Evolutionary conservation across 2,113 vertebrate genomes (phyloP).

Genomic region (Gasterosteus aculeatus): DNA sequence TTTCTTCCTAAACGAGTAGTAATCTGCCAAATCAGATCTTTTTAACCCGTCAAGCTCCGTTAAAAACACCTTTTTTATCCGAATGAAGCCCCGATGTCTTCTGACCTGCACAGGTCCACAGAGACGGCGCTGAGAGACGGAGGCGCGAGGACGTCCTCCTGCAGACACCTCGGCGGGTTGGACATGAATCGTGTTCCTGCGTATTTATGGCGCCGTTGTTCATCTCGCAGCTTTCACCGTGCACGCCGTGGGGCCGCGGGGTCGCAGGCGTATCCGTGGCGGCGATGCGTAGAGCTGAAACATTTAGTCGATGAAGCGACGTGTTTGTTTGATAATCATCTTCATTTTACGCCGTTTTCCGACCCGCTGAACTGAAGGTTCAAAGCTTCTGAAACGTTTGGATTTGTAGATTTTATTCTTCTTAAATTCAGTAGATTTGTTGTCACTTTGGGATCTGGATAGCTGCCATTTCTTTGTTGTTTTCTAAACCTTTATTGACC

Average conservation of each 20-base stretch:
- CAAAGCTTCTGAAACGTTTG: neutral
- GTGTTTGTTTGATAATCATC: neutral
- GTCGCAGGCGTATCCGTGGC: neutral
- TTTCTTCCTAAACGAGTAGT: neutral
- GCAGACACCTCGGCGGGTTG: neutral
- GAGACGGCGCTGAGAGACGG: neutral
- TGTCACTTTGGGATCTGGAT: neutral
- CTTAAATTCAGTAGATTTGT: neutral
- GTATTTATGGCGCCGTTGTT: constrained; percentile 14
- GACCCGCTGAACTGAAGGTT: neutral
- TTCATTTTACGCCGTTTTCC: neutral
- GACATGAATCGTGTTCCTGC: constrained; percentile 22
- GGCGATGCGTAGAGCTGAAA: neutral
- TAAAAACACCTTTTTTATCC: neutral
- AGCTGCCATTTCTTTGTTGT: neutral
- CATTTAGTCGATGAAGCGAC: neutral
- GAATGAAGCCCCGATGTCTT: neutral
- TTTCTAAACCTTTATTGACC: neutral
- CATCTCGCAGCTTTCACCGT: neutral
- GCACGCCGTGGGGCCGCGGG: no score
- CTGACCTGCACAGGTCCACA: neutral
- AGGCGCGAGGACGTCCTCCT: neutral
- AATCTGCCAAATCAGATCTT: neutral
- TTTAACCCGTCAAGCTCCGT: neutral
- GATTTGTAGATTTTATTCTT: neutral